Percentiles rank a stretch among this genome's conserved stretches.
These are phyloP conservation scores for Lepilemur ruficaudatus DNA, from an alignment of 2,797 vertebrate species.

Conservation along the genomic window DNA sequence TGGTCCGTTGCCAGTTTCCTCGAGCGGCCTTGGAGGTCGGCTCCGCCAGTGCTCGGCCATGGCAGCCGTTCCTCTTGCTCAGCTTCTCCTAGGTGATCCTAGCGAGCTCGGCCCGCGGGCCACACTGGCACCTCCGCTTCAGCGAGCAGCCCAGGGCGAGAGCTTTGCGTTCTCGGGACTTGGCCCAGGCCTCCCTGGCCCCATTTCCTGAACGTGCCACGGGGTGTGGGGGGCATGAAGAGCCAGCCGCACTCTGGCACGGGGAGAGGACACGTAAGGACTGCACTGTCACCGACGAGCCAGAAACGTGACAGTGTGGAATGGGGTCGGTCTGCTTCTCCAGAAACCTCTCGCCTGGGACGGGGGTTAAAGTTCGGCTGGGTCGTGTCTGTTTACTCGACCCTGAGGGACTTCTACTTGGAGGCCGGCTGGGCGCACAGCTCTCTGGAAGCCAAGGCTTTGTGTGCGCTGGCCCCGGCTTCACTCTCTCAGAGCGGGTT, in stretches of 20 bases:
- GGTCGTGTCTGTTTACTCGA: background rate
- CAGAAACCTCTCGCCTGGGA: background rate
- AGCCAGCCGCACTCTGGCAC: accelerated
- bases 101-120: accelerated
- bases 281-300: accelerated
- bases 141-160: background rate
- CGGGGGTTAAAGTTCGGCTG: background rate
- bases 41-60: accelerated
- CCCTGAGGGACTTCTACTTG: background rate
- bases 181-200: background rate
- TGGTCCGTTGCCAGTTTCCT: accelerated
- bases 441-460: background rate
- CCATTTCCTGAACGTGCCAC: accelerated
- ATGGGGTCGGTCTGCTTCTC: accelerated
- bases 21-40: accelerated
- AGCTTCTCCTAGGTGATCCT: accelerated
- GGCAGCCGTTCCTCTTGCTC: background rate
- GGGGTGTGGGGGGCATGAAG: accelerated
- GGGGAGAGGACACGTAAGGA: accelerated
- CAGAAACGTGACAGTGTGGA: accelerated
- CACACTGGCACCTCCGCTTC: accelerated
- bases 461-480: background rate
- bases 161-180: too few species aligned
- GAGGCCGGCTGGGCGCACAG: accelerated
- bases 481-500: background rate